Evolutionary conservation across 2,797 vertebrate species (phyloP).

Genomic region (Paramormyrops hopkinsi): DNA sequence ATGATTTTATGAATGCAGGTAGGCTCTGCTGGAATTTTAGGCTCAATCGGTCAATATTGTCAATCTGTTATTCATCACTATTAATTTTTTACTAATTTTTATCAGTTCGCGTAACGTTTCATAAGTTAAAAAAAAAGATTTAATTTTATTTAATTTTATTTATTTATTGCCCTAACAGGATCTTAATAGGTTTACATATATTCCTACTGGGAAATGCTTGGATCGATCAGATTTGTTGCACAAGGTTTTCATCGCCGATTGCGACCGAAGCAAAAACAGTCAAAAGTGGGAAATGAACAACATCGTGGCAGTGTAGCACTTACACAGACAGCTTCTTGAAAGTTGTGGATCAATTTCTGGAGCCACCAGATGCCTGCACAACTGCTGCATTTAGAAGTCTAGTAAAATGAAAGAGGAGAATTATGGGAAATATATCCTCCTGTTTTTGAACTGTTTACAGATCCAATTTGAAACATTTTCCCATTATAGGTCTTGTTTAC

Average conservation of each 20-base stretch:
- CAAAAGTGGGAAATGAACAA: constrained; percentile 99
- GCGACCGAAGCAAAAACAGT: constrained; percentile 80
- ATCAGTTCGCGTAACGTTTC: not conserved
- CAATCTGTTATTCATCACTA: not conserved
- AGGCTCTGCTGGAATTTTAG: not conserved
- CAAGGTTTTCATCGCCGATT: constrained; percentile 86
- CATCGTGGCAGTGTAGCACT: constrained; percentile 82
- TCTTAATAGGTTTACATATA: constrained; percentile 80
- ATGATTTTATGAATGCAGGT: not conserved
- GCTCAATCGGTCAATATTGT: not conserved
- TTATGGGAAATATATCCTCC: constrained; percentile 19
- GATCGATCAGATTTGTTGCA: constrained; percentile 92
- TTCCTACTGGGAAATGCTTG: constrained; percentile 72
- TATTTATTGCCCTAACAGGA: constrained; percentile 57
- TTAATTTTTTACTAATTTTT: not conserved
- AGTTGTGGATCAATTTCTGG: not conserved
- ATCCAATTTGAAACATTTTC: constrained; percentile 1
- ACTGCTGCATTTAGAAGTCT: constrained; percentile 12
- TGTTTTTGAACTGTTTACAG: constrained; percentile 20
- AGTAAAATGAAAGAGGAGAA: constrained; percentile 16
- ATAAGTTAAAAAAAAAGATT: not conserved
- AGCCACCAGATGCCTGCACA: constrained; percentile 7
- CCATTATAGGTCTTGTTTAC: constrained; percentile 38
- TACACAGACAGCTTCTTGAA: not conserved
- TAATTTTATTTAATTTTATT: not conserved